phyloP scores from a whole-genome alignment of 2,797 vertebrate genomes.

The Pogonophryne albipinna region DNA sequence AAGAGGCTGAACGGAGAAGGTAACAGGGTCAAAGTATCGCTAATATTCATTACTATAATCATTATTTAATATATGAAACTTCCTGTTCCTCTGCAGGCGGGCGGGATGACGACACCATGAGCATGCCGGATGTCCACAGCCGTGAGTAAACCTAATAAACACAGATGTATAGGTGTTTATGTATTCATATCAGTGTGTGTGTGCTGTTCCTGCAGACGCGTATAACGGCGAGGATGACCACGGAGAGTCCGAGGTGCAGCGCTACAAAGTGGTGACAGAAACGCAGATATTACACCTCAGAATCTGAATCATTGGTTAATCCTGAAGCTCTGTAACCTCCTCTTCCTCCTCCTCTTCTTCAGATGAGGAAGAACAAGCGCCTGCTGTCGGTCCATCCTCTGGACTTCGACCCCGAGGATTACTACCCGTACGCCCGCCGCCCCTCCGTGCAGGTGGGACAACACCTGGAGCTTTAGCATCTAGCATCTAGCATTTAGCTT shows the following conservation, averaged over 20 bases:
- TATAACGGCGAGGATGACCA: slow-evolving; percentile 83
- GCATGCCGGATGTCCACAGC: slow-evolving; percentile 83
- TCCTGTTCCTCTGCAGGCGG: slow-evolving; percentile 62
- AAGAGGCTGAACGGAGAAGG: slow-evolving; percentile 88
- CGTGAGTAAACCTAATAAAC: slow-evolving; percentile 66
- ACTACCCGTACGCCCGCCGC: slow-evolving; percentile 81
- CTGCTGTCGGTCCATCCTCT: slow-evolving; percentile 91
- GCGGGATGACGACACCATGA: slow-evolving; percentile 84
- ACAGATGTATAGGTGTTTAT: not conserved
- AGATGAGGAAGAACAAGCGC: slow-evolving; percentile 91
- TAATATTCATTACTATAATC: too few species aligned
- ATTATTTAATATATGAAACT: too few species aligned
- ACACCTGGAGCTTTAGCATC: not conserved
- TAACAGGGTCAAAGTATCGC: slow-evolving; percentile 34
- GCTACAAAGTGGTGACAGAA: slow-evolving; percentile 82
- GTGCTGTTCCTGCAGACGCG: slow-evolving; percentile 55
- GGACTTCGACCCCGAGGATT: slow-evolving; percentile 93
- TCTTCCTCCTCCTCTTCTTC: slow-evolving; percentile 9
- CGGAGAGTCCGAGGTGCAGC: slow-evolving; percentile 79
- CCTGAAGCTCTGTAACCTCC: not conserved
- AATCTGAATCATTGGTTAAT: not conserved
- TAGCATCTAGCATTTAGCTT: too few species aligned
- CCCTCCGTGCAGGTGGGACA: slow-evolving; percentile 81
- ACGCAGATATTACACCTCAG: too few species aligned
- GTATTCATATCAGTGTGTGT: slow-evolving; percentile 60